Evolutionary conservation across 2,888 invertebrate species (phyloP).

Genomic region (Drosophila nigricruria): DNA sequence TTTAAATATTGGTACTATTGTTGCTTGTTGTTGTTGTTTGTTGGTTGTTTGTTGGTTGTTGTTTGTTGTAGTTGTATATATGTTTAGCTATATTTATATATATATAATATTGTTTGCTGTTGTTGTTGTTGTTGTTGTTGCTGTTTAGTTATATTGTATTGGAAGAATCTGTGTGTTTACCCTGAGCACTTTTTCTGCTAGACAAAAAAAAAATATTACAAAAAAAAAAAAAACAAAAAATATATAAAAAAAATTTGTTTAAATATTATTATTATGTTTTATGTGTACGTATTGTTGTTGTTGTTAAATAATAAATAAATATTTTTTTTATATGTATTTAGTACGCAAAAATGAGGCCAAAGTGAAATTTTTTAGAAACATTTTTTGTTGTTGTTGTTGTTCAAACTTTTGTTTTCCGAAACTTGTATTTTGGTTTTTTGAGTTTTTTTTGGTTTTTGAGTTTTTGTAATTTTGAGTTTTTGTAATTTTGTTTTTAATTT

Average conservation of each 20-base stretch:
- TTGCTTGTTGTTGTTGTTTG: conserved; percentile 53
- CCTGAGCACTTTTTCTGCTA: conserved; percentile 85
- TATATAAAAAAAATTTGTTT: conserved; percentile 11
- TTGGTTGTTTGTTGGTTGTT: conserved; percentile 24
- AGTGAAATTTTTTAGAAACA: conserved; percentile 57
- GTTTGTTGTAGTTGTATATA: conserved; percentile 23
- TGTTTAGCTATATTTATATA: conserved; percentile 44
- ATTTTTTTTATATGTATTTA: neutral
- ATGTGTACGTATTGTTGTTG: conserved; percentile 26
- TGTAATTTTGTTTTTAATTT: conserved; percentile 15
- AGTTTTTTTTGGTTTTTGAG: conserved; percentile 44
- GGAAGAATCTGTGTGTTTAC: conserved; percentile 86
- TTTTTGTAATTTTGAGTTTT: conserved; percentile 47
- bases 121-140: conserved; percentile 53
- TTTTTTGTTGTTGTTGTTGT: conserved; percentile 13
- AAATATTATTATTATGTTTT: conserved; percentile 12
- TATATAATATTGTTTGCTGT: conserved; percentile 51
- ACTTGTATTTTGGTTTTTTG: conserved; percentile 64
- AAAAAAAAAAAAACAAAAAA: conserved; percentile 32
- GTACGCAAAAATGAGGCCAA: conserved; percentile 61
- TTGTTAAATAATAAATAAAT: conserved; percentile 25
- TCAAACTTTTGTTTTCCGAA: conserved; percentile 53
- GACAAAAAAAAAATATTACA: conserved; percentile 46
- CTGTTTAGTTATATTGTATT: conserved; percentile 77
- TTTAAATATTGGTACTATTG: conserved; percentile 72